phyloP scores from a whole-genome alignment of 2,113 vertebrate species.

The Picathartes gymnocephalus region DNA sequence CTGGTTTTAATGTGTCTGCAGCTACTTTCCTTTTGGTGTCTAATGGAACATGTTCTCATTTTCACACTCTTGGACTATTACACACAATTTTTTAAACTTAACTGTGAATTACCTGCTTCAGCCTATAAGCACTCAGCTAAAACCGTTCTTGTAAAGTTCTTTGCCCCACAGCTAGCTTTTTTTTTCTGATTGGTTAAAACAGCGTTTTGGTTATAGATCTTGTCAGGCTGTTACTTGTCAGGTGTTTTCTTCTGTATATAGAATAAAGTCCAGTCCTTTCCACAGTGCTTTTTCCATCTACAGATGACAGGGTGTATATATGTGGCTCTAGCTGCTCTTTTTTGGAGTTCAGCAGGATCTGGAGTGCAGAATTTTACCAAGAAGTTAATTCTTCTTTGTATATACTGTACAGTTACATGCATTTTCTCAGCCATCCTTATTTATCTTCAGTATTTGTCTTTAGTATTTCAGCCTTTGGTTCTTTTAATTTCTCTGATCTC shows the following conservation, averaged over 20 bases:
- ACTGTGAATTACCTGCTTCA: background rate
- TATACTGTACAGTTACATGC: background rate
- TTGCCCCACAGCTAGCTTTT: background rate
- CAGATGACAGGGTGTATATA: background rate
- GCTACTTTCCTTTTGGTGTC: background rate
- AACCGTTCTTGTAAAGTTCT: background rate
- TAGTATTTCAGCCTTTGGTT: background rate
- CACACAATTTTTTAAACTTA: background rate
- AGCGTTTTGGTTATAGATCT: background rate
- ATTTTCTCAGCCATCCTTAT: background rate
- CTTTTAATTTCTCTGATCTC: background rate
- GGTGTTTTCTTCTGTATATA: background rate
- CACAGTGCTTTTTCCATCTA: background rate
- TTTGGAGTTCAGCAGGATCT: background rate
- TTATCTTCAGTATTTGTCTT: background rate
- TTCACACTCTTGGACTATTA: background rate
- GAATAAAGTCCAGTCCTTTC: background rate
- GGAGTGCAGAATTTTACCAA: background rate
- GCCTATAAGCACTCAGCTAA: background rate
- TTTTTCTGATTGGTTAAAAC: background rate
- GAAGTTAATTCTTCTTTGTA: background rate
- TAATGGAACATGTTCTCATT: background rate
- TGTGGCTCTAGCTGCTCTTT: background rate
- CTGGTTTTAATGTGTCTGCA: conserved; percentile 42
- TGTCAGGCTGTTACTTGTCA: background rate